Conservation (phyloP, 1,140 invertebrate species). For the Leptonema lineaticorne region DNA sequence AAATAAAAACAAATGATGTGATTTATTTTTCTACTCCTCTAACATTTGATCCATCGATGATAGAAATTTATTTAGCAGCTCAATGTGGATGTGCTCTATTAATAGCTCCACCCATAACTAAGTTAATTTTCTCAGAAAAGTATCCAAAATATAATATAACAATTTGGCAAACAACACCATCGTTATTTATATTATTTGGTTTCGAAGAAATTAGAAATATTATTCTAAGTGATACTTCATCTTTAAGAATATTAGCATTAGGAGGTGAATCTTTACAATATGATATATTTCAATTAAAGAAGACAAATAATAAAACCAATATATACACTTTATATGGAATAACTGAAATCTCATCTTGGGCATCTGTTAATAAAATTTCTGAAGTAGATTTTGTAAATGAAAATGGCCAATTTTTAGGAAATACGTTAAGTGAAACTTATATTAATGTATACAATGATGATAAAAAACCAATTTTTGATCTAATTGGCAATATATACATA, state of each 20-base stretch:
- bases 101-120: constrained; percentile 59
- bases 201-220: constrained; percentile 56
- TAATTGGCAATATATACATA: constrained; percentile 63
- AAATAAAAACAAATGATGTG: constrained; percentile 58
- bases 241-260: constrained; percentile 60
- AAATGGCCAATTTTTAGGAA: constrained; percentile 56
- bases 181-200: constrained; percentile 64
- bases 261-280: constrained; percentile 63
- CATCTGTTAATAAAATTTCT: constrained; percentile 62
- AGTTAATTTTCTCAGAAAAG: constrained; percentile 50
- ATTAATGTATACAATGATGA: constrained; percentile 55
- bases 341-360: constrained; percentile 85
- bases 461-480: constrained; percentile 43
- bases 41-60: constrained; percentile 80
- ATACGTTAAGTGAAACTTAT: constrained; percentile 62
- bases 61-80: constrained; percentile 73
- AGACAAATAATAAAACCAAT: constrained; percentile 55
- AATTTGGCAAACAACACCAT: constrained; percentile 76
- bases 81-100: constrained; percentile 64
- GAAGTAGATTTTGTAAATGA: constrained; percentile 44
- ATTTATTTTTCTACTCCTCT: constrained; percentile 72
- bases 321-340: constrained; percentile 81
- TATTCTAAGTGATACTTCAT: constrained; percentile 58
- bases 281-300: constrained; percentile 53
- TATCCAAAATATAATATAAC: constrained; percentile 57